Evolutionary conservation across 1,140 invertebrate genomes (phyloP).

Genomic region (Eulimnadia texana): DNA sequence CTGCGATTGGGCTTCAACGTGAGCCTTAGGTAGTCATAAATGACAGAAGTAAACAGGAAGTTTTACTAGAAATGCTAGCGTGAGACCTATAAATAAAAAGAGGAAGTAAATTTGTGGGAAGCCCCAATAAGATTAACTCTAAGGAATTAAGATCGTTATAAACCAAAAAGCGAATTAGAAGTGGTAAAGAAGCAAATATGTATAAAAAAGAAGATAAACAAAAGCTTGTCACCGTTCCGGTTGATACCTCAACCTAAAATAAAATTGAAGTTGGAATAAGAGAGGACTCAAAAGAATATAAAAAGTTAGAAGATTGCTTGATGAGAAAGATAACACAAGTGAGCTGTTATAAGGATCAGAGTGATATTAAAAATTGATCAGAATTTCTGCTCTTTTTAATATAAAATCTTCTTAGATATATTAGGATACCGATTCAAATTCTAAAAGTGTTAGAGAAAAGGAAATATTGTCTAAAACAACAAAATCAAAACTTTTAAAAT

Average conservation of each 20-base stretch:
- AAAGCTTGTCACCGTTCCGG: conserved; percentile 42
- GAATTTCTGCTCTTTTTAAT: conserved; percentile 32
- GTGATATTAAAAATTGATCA: conserved; percentile 36
- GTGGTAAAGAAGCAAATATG: conserved; percentile 40
- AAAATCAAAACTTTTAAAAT: conserved; percentile 1
- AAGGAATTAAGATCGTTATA: conserved; percentile 27
- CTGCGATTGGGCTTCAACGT: conserved; percentile 52
- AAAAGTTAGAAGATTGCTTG: conserved; percentile 42
- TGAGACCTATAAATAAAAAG: conserved; percentile 37
- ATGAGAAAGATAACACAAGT: conserved; percentile 30
- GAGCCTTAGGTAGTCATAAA: conserved; percentile 53
- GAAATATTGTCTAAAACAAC: conserved; percentile 30
- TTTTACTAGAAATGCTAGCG: conserved; percentile 48
- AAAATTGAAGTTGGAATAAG: conserved; percentile 45
- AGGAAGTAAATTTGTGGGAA: too few relatives aligned
- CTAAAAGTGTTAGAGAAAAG: conserved; percentile 35
- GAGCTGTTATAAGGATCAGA: conserved; percentile 23
- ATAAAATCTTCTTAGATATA: conserved; percentile 34
- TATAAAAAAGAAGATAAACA: conserved; percentile 46
- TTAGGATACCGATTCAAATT: conserved; percentile 36
- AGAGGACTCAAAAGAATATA: conserved; percentile 48
- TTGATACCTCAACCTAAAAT: conserved; percentile 45
- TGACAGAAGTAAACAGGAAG: conserved; percentile 50
- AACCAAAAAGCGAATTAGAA: conserved; percentile 40
- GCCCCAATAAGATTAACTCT: conserved; percentile 28